Evolutionary conservation across 2,113 vertebrate species (phyloP).

Genomic region (Ophthalmolycus amberensis): DNA sequence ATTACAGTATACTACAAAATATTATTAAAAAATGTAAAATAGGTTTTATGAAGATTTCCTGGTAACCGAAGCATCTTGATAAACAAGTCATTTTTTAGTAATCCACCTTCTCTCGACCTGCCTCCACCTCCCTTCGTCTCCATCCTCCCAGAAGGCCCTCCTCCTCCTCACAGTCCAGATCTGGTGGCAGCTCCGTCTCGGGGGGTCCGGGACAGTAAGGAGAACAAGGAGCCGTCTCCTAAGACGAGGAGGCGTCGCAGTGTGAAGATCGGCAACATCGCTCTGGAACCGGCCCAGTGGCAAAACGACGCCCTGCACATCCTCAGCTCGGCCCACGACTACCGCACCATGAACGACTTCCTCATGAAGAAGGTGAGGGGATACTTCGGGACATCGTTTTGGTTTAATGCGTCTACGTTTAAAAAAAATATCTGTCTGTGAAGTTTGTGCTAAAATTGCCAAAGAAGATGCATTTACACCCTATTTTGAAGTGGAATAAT

Average conservation of each 20-base stretch:
- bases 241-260: slow-evolving; percentile 90
- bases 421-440: no score
- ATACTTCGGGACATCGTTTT: no score
- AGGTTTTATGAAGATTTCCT: no score
- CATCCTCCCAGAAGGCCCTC: slow-evolving; percentile 63
- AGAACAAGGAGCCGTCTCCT: slow-evolving; percentile 95
- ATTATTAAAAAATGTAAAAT: no score
- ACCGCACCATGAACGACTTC: slow-evolving; percentile 98
- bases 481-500: neutral
- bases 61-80: no score
- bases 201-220: slow-evolving; percentile 88
- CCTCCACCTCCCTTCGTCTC: neutral
- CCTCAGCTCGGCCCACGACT: slow-evolving; percentile 89
- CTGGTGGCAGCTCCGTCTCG: slow-evolving; percentile 72
- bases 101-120: neutral
- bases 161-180: slow-evolving; percentile 89
- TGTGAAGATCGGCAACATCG: slow-evolving; percentile 91
- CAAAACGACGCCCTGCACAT: slow-evolving; percentile 94
- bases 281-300: slow-evolving; percentile 91
- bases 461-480: neutral
- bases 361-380: slow-evolving; percentile 93
- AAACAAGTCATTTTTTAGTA: neutral
- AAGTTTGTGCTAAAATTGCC: neutral
- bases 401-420: no score
- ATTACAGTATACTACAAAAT: no score